These are phyloP conservation scores for Bellardia bayeri DNA, from an alignment of 2,888 invertebrate species.

Conservation along the genomic window DNA sequence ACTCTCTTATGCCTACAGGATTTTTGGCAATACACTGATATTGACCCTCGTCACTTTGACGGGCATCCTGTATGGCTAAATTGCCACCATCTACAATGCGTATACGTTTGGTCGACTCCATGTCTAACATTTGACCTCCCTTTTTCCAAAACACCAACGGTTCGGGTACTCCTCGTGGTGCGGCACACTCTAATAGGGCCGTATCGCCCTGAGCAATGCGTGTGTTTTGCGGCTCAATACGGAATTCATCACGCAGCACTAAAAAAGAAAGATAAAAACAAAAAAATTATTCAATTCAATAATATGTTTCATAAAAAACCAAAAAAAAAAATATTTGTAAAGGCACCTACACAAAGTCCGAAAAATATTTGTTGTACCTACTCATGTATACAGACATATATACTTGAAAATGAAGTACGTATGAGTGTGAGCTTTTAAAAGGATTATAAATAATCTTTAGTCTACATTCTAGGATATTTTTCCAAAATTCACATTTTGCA, in stretches of 20 bases:
- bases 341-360: not conserved
- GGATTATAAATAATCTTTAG: slow-evolving; percentile 81
- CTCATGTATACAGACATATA: not conserved
- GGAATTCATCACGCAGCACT: slow-evolving; percentile 96
- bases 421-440: slow-evolving; percentile 63
- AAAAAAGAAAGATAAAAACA: slow-evolving; percentile 74
- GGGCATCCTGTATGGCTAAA: slow-evolving; percentile 91
- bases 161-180: slow-evolving; percentile 95
- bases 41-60: slow-evolving; percentile 91
- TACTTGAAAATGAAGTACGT: not conserved
- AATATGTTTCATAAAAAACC: no score
- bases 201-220: slow-evolving; percentile 94
- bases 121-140: slow-evolving; percentile 90
- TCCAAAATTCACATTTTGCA: not conserved
- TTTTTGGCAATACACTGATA: slow-evolving; percentile 94
- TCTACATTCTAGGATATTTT: slow-evolving; percentile 77
- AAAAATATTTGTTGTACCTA: slow-evolving; percentile 14
- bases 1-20: slow-evolving; percentile 91
- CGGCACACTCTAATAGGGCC: slow-evolving; percentile 93
- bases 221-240: slow-evolving; percentile 92
- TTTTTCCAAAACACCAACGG: slow-evolving; percentile 95
- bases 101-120: slow-evolving; percentile 88
- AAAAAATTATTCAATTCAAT: not conserved
- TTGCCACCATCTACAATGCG: slow-evolving; percentile 92
- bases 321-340: slow-evolving; percentile 11